These are phyloP conservation scores for Poicephalus gulielmi DNA, from an alignment of 2,113 vertebrate genomes.

Conservation along the genomic window DNA sequence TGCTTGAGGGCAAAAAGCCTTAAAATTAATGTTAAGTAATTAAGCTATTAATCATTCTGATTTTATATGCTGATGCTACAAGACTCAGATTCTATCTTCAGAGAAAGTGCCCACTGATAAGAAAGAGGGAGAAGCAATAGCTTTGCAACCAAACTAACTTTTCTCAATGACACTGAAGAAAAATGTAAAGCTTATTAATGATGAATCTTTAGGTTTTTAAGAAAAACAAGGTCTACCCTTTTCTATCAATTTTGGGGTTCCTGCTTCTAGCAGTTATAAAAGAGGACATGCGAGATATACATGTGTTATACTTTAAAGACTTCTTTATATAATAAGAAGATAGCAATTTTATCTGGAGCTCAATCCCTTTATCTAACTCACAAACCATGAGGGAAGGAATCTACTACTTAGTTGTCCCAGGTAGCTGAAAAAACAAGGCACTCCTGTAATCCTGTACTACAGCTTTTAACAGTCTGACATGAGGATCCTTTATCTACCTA, in stretches of 20 bases:
- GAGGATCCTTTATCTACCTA: not conserved
- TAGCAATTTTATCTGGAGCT: not conserved
- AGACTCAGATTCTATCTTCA: conserved; percentile 51
- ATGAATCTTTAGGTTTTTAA: not conserved
- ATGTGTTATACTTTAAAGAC: not conserved
- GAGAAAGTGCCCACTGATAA: conserved; percentile 30
- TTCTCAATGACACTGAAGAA: not conserved
- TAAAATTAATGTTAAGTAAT: conserved; percentile 53
- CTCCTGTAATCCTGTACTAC: not conserved
- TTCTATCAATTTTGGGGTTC: not conserved
- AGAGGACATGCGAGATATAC: not conserved
- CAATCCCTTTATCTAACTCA: rapidly evolving
- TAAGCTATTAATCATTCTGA: conserved; percentile 59
- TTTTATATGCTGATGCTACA: conserved; percentile 35
- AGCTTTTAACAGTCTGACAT: not conserved
- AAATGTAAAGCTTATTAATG: not conserved
- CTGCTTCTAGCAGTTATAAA: not conserved
- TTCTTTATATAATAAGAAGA: not conserved
- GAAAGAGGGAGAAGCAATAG: not conserved
- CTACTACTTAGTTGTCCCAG: not conserved
- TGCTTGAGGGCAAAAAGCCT: conserved; percentile 27
- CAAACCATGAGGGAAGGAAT: not conserved
- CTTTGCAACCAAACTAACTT: not conserved
- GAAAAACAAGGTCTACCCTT: not conserved
- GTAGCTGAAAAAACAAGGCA: not conserved